Evolutionary conservation across 2,888 invertebrate genomes (phyloP).

Genomic region (Creontiades dilutus): DNA sequence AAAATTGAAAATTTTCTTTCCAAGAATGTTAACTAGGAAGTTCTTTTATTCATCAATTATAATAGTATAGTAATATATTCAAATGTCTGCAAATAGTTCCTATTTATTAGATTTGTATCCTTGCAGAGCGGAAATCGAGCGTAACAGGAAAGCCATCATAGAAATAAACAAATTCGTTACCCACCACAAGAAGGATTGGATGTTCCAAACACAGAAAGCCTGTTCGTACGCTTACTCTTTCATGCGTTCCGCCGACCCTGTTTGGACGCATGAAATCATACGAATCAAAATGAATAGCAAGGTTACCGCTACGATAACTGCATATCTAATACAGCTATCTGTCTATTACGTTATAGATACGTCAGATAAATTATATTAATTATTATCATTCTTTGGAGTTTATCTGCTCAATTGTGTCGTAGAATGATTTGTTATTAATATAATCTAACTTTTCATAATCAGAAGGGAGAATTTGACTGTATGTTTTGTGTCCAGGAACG

Average conservation of each 20-base stretch:
- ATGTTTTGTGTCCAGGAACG: conserved; percentile 49
- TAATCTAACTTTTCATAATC: no score
- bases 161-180: conserved; percentile 58
- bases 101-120: neutral
- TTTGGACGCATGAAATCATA: conserved; percentile 66
- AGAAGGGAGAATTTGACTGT: neutral
- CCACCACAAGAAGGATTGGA: conserved; percentile 62
- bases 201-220: conserved; percentile 41
- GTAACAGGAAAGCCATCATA: conserved; percentile 64
- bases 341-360: neutral
- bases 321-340: neutral
- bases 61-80: no score
- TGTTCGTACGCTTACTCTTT: conserved; percentile 50
- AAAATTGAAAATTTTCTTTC: no score
- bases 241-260: conserved; percentile 52
- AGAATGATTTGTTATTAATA: no score
- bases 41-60: no score
- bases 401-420: no score
- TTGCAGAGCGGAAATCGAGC: conserved; percentile 63
- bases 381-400: neutral
- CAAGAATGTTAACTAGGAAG: no score
- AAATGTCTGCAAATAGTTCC: neutral
- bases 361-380: neutral
- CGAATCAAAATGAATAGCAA: conserved; percentile 65
- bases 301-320: neutral